Base-by-base conservation (phyloP, 1,140 invertebrate genomes). In the Teleogryllus occipitalis region DNA sequence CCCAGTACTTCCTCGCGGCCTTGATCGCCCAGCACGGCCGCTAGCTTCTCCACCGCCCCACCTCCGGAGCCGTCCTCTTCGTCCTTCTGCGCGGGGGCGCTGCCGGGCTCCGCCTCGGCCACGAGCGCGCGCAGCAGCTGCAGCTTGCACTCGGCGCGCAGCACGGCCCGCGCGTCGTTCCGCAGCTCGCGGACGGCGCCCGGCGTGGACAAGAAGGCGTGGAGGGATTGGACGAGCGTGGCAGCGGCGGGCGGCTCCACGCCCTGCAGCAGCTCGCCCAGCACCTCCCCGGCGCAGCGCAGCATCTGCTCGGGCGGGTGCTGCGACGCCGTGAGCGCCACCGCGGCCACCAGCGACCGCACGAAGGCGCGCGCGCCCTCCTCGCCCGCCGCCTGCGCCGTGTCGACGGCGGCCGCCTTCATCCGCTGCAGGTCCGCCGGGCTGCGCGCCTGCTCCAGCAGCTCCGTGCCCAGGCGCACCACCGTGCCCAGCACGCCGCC, bases 401-500 rank as follows among this genome's bases (percentile, higher is more conserved):
- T 8, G 49, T 54, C 49, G 15, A 54, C 49, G 15, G 49, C 49
- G 8, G 49, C 49, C 8, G 8, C 49, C 49, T 54, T 54, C 49
- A 54, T 8, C 8, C 49, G 49, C 15, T 54, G 49, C 49, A 54
- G 15, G 49, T 54, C 49, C 15, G 8, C 15, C 15, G 21, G 8
- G 74, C 8, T 4, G 65, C 73, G 77, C 12, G 85, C 83, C 47
- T 85, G 83, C 14, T 84, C 75, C 0, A 83, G 83, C n/a, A 87
- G 85, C 78, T 86, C 87, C 27, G 84, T 84, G 0, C 87, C 87
- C 18, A 87, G 74, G 47, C 86, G 85, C 14, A 86, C 85, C 10
- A 87, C 83, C 0, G 84, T 87, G 7, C 85, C 85, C 8, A 87
- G 83, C 8, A 88, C 83, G 80, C 87, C 87, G 3, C 39, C 88